Evolutionary conservation across 2,888 invertebrate genomes (phyloP), one percentile per base, ranked within the genome.

Genomic region (Cyaniris semiargus): DNA sequence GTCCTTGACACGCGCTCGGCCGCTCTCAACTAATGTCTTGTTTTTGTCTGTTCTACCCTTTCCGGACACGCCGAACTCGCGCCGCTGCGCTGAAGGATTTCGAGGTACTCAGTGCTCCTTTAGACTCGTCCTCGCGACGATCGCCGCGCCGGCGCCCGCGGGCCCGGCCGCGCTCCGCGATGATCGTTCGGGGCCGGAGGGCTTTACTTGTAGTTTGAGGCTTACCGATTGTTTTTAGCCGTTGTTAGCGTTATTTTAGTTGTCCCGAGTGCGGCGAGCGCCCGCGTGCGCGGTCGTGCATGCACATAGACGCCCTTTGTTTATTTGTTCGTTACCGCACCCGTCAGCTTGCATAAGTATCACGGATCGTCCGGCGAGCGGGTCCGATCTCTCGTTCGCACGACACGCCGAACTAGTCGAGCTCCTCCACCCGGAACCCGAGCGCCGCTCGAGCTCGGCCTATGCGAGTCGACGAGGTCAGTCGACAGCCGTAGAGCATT

Each of bases 41-140:
- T 95, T 95, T 94, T 94, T 95, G 94, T 95, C 95, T 95, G 95
- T 95, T 95, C 95, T 95, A 95, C 96, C 95, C 95, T 95, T 93
- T 94, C 95, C 95, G 95, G 95, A 95, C 95, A 95, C 95, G 95
- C 95, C 94, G 95, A 95, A 95, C 95, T 92, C 94, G 92, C 94
- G 94, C 94, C 94, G 95, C 94, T 95, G 95, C 95, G 95, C 95
- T 94, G 90, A 95, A 96, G 97, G 97, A 97, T 95, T 97, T 97
- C 96, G 97, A 97, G 97, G 97, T 97, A 97, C 92, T 89, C 88
- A 94, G 93, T 92, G 93, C 91, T 92, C 95, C 90, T 89, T 90
- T 89, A 89, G 92, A 92, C 90, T 89, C 89, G 89, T 90, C 90
- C 93, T 88, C 89, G 90, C 91, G 91, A 90, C 87, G 89, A 86